Conservation (phyloP, 2,888 invertebrate species). For the Cheilosia pagana region DNA sequence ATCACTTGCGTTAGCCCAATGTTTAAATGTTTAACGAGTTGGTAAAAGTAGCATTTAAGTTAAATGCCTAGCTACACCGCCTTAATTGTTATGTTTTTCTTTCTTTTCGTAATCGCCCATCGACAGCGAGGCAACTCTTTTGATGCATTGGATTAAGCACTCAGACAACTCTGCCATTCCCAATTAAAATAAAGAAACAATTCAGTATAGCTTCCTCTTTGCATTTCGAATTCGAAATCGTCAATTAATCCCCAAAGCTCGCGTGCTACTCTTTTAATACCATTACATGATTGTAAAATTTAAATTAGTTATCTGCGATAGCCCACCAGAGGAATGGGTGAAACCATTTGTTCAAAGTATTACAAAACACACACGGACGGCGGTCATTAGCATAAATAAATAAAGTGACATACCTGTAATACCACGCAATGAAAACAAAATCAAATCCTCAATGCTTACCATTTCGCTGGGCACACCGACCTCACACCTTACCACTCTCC, state of each 20-base stretch:
- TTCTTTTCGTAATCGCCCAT: not conserved
- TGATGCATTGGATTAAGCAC: not conserved
- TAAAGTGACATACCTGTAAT: conserved; percentile 13
- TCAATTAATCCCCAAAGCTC: conserved; percentile 3
- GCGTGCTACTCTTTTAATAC: not conserved
- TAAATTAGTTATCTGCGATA: conserved; percentile 14
- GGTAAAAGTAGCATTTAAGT: too few relatives aligned
- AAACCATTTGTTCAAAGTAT: conserved; percentile 27
- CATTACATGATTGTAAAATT: conserved; percentile 36
- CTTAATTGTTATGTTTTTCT: not conserved
- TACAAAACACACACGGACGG: conserved; percentile 19
- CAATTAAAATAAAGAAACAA: conserved; percentile 21
- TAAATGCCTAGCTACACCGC: too few relatives aligned
- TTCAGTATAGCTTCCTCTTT: conserved; percentile 23
- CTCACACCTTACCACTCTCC: not conserved
- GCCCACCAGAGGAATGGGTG: conserved; percentile 1
- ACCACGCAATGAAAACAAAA: conserved; percentile 31
- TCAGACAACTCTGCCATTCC: not conserved
- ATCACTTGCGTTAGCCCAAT: too few relatives aligned
- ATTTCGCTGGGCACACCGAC: not conserved
- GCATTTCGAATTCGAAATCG: conserved; percentile 37
- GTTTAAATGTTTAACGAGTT: too few relatives aligned
- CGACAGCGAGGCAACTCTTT: not conserved
- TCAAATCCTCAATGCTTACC: conserved; percentile 24
- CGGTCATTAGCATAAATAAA: conserved; percentile 48